phyloP scores from a whole-genome alignment of 2,797 vertebrate genomes.

The Anas capensis region DNA sequence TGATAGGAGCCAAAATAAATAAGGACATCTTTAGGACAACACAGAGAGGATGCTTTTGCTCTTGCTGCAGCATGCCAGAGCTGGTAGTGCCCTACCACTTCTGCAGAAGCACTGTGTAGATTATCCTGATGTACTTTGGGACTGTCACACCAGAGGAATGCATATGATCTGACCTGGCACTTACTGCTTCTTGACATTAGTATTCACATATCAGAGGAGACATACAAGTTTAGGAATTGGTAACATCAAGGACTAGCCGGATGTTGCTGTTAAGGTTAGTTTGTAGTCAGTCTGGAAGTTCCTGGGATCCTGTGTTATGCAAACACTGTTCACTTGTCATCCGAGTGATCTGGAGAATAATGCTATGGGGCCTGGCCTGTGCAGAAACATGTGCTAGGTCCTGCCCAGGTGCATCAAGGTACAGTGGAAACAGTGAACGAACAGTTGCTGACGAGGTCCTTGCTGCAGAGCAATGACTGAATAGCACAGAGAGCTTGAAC shows the following conservation, averaged over 20 bases:
- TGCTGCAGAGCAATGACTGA: background rate
- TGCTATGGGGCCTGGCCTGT: accelerated
- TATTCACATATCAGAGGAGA: background rate
- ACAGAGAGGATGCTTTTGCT: background rate
- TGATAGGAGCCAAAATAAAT: background rate
- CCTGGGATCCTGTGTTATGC: accelerated
- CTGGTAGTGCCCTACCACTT: background rate
- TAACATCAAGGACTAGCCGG: background rate
- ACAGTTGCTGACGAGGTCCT: background rate
- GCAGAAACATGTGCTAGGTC: background rate
- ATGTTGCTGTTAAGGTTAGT: background rate
- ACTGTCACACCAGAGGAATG: background rate
- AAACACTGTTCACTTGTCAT: background rate
- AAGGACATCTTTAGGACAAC: background rate
- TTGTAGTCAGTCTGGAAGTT: background rate
- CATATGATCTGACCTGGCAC: accelerated
- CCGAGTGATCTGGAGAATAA: background rate
- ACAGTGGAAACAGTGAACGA: background rate
- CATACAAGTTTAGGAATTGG: background rate
- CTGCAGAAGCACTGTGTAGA: background rate
- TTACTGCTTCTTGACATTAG: background rate
- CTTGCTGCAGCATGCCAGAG: background rate
- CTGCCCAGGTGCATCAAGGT: background rate
- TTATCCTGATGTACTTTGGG: background rate
- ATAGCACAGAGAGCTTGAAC: background rate